Evolutionary conservation across 2,113 vertebrate genomes (phyloP), one percentile per base, ranked within the genome.

Genomic region (Laterallus jamaicensis): DNA sequence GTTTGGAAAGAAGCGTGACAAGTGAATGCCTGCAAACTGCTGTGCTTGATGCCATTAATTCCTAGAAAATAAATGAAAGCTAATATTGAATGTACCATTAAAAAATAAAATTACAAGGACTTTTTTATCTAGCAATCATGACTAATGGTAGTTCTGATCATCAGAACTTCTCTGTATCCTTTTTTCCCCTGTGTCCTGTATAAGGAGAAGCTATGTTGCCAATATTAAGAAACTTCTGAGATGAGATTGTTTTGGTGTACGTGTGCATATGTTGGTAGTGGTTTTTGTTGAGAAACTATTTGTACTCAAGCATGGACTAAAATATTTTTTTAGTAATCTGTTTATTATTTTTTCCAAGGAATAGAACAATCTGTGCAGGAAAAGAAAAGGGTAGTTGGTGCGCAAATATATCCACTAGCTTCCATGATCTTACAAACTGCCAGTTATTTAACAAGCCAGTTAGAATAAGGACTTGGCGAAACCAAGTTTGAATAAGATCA

Each of bases 281-380:
- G 50, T 58, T 28, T 76, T 66, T 88, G 82, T 75, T 83, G 66
- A 87, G 92, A 94, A 93, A 87, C 88, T 77, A 54, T 90, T 96
- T 93, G 92, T 95, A 78, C 92, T 94, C 66, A 50, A 92, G 76
- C 88, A 60, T 68, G 31, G 73, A 55, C 75, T 93, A 83, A 60
- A 71, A 26, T 59, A 15, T 55, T 64, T 66, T 17, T 25, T 17
- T 25, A 79, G 82, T 77, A 86, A 85, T 82, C 87, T 93, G 75
- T 96, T 95, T 86, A 64, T 89, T 96, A 70, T 88, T 91, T 82
- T 93, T 82, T 74, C 79, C 29, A 79, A 82, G 79, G 49, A 95
- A 69, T 70, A 81, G 95, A 95, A 95, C 86, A 88, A 50, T 81
- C 95, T 95, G 42, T 96, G 20, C 19, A 3, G 91, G 71, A 94